Base-by-base conservation (phyloP, 2,888 invertebrate species). In the Amiota communis region DNA sequence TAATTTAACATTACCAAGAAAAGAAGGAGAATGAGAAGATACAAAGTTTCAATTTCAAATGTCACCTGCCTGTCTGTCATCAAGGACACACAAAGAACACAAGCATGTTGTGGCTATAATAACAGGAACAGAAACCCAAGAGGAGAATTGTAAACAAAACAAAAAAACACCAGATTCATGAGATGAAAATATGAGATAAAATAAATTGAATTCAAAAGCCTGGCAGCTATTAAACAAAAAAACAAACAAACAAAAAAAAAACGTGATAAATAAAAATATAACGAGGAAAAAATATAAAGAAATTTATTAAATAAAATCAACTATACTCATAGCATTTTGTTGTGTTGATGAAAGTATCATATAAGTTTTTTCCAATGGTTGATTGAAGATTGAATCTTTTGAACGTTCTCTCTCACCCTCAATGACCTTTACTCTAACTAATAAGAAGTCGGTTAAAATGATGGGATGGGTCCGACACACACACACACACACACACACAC, bases 31-130 rank as follows among this genome's bases (percentile, higher is more conserved):
- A 53, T 51, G 51, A n/a, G 0, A 53, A 8, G 4, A n/a, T n/a
- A 53, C 53, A 53, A 8, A 53, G 53, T n/a, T 63, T 13, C 63
- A 63, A 63, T 63, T 63, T 63, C n/a, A 63, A 36, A 63, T 63
- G 46, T 63, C 63, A 63, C 63, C 63, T 63, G 63, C 46, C 63
- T 36, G 36, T 36, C 36, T 36, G 36, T 36, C 36, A 36, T 36
- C 36, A 36, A 36, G 36, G 36, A 36, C 36, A 36, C 36, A 6
- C 36, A 36, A 2, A 6, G 6, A 36, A 6, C 36, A 0, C 36
- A 36, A 36, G 36, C 36, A 36, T 36, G 36, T 36, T 36, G 36
- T 36, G 63, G 13, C 36, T 9, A 36, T n/a, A 63, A 63, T 11
- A 11, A 59, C 59, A 59, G 23, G 20, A 23, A 59, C 17, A 15